phyloP scores from a whole-genome alignment of 2,113 vertebrate genomes.

The Albula glossodonta region DNA sequence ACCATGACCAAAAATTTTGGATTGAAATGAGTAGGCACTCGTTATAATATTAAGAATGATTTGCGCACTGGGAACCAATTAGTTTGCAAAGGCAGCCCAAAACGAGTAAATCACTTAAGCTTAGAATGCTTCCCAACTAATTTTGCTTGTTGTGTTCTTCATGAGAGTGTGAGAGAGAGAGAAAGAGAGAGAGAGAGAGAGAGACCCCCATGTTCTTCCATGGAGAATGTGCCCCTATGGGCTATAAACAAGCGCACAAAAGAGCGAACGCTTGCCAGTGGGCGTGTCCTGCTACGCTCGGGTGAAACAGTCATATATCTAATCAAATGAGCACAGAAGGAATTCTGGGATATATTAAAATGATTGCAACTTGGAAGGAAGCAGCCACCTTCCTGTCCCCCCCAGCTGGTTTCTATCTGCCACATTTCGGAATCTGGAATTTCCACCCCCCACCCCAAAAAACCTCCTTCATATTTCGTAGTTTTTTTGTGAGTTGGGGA shows the following conservation, averaged over 20 bases:
- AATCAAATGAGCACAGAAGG: background rate
- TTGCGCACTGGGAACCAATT: background rate
- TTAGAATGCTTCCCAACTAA: background rate
- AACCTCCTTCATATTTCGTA: conserved; percentile 45
- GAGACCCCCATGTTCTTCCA: background rate
- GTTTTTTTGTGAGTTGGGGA: conserved; percentile 30
- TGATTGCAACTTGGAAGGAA: background rate
- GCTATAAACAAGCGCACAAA: conserved; percentile 6
- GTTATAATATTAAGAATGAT: conserved; percentile 7
- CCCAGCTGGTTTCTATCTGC: conserved; percentile 20
- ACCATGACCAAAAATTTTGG: background rate
- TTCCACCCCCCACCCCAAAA: conserved; percentile 16
- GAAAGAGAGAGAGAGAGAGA: too few species aligned
- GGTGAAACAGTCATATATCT: background rate
- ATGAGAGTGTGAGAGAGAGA: background rate
- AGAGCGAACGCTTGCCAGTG: background rate
- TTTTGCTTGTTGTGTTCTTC: background rate
- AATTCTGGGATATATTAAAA: background rate
- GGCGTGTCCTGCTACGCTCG: background rate
- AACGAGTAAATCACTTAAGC: background rate
- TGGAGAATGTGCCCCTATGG: background rate
- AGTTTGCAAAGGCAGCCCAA: background rate
- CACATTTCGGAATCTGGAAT: conserved; percentile 33
- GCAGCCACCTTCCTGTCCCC: conserved; percentile 25
- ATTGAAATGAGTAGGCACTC: background rate